These are phyloP conservation scores for Drosophila demipolita DNA, from an alignment of 2,888 invertebrate genomes.

Conservation along the genomic window DNA sequence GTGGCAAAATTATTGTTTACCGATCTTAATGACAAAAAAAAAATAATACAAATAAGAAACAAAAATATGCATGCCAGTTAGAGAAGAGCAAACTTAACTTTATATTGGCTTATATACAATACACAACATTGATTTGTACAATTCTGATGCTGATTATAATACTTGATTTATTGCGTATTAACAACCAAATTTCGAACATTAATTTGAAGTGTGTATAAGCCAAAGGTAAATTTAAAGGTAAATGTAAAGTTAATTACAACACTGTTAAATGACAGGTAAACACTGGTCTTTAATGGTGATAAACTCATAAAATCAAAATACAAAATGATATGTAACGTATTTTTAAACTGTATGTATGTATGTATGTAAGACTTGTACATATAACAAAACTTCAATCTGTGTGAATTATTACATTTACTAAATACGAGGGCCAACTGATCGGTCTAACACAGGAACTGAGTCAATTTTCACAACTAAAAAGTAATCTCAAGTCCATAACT, in stretches of 20 bases:
- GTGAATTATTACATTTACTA: neutral
- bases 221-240: constrained; percentile 1
- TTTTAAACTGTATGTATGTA: constrained; percentile 8
- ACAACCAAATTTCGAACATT: constrained; percentile 7
- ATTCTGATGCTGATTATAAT: constrained; percentile 14
- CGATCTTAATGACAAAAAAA: neutral
- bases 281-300: constrained; percentile 3
- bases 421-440: constrained; percentile 1
- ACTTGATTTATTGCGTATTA: neutral
- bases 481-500: neutral
- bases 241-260: constrained; percentile 1
- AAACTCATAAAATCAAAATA: neutral
- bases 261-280: constrained; percentile 2
- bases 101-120: constrained; percentile 16
- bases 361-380: constrained; percentile 13
- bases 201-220: constrained; percentile 19
- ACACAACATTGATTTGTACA: constrained; percentile 32
- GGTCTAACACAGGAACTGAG: neutral
- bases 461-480: neutral
- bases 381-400: constrained; percentile 1
- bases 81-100: constrained; percentile 5
- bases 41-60: neutral
- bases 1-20: neutral
- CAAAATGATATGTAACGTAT: neutral
- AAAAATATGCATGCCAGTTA: constrained; percentile 22